These are phyloP conservation scores for Homarus americanus DNA, from an alignment of 1,140 invertebrate genomes.

Conservation along the genomic window DNA sequence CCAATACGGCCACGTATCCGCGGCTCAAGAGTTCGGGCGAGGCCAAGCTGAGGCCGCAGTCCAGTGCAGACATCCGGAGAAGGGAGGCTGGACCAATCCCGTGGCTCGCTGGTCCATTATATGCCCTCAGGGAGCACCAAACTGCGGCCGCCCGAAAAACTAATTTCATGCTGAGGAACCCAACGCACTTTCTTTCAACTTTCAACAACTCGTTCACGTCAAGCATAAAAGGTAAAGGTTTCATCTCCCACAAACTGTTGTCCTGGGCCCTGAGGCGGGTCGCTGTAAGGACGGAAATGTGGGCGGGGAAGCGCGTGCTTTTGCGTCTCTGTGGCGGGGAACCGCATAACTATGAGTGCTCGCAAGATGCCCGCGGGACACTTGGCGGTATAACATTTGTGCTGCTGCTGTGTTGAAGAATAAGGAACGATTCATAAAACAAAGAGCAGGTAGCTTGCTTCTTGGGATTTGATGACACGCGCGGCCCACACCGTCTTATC, in stretches of 20 bases:
- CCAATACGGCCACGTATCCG: not conserved
- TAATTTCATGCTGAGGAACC: constrained; percentile 70
- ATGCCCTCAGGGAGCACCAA: constrained; percentile 66
- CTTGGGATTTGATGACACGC: constrained; percentile 65
- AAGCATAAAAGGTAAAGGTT: constrained; percentile 63
- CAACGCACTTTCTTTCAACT: constrained; percentile 70
- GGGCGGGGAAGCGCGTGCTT: not conserved
- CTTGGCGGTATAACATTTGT: constrained; percentile 68
- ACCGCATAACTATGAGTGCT: constrained; percentile 67
- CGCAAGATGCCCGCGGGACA: constrained; percentile 66
- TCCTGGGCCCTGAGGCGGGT: not conserved
- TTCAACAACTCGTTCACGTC: constrained; percentile 71
- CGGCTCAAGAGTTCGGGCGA: not conserved
- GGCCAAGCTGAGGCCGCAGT: constrained; percentile 28
- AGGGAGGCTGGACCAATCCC: constrained; percentile 55
- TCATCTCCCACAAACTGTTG: not conserved
- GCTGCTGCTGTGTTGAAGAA: constrained; percentile 69
- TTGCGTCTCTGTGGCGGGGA: constrained; percentile 48
- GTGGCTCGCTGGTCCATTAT: constrained; percentile 66
- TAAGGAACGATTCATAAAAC: constrained; percentile 72
- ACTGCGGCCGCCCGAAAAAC: constrained; percentile 69
- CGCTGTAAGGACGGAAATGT: not conserved
- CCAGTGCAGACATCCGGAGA: constrained; percentile 45
- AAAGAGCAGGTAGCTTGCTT: constrained; percentile 66
- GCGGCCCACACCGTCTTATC: constrained; percentile 24